phyloP scores from a whole-genome alignment of 2,797 vertebrate genomes.

The Trichosurus vulpecula region DNA sequence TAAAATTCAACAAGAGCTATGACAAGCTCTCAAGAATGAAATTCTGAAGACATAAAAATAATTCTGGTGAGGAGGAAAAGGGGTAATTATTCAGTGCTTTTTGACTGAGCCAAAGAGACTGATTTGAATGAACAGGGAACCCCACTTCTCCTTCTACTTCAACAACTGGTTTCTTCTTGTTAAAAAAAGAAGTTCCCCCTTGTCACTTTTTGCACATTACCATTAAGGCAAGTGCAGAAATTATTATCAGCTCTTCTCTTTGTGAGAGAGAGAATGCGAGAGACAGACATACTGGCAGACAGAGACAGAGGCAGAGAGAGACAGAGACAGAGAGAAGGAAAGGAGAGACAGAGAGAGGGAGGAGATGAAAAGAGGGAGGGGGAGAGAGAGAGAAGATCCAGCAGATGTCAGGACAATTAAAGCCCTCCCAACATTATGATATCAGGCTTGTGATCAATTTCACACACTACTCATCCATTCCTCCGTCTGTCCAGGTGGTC shows the following conservation, averaged over 20 bases:
- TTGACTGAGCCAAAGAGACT: neutral
- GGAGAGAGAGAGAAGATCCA: neutral
- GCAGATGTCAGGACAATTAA: neutral
- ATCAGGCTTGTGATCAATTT: neutral
- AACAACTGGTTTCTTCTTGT: neutral
- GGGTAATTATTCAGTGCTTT: neutral
- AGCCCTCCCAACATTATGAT: neutral
- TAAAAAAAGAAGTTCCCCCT: neutral
- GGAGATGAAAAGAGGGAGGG: accelerated
- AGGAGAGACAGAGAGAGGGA: neutral
- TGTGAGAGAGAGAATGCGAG: no score
- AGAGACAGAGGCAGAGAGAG: no score
- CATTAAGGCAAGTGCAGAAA: neutral
- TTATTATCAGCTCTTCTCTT: neutral
- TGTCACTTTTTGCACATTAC: neutral
- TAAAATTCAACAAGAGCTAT: neutral
- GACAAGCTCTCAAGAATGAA: neutral
- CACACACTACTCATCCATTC: neutral
- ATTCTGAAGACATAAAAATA: neutral
- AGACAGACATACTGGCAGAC: no score
- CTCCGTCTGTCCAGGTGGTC: neutral
- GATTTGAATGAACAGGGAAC: neutral
- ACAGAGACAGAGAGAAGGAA: neutral
- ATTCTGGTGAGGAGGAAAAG: neutral
- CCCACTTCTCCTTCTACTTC: neutral